These are phyloP conservation scores for Dipodomys ordii DNA, from an alignment of 2,113 vertebrate species.

Conservation along the genomic window DNA sequence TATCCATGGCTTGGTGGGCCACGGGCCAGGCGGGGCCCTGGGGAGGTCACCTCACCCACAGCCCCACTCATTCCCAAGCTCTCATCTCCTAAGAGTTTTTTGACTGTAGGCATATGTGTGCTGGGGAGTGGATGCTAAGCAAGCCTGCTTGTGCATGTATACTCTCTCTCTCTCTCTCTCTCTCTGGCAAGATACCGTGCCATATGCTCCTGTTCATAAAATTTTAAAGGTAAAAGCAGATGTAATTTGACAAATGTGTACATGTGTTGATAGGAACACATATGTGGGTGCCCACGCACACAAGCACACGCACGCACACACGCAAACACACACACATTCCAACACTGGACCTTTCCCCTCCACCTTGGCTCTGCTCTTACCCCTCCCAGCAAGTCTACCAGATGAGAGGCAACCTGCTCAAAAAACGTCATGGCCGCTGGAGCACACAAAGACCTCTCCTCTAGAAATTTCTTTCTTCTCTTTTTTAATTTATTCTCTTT, in stretches of 20 bases:
- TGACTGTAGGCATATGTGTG: conserved; percentile 87
- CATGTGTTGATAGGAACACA: conserved; percentile 84
- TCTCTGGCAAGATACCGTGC: conserved; percentile 83
- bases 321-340: conserved; percentile 65
- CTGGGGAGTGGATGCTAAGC: conserved; percentile 85
- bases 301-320: conserved; percentile 42
- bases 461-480: conserved; percentile 26
- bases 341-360: background rate
- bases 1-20: conserved; percentile 90
- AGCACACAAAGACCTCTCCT: conserved; percentile 73
- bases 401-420: conserved; percentile 53
- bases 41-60: conserved; percentile 92
- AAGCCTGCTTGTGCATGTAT: conserved; percentile 78
- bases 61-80: conserved; percentile 85
- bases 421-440: conserved; percentile 31
- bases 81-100: conserved; percentile 87
- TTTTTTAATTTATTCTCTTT: conserved; percentile 23
- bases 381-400: background rate
- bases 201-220: conserved; percentile 89
- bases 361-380: conserved; percentile 29
- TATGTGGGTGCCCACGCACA: conserved; percentile 38
- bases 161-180: conserved; percentile 56
- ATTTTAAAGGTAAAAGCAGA: conserved; percentile 91
- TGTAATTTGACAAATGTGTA: conserved; percentile 87
- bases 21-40: conserved; percentile 88